These are phyloP conservation scores for Lasioglossum morio DNA, from an alignment of 2,888 invertebrate species.

Conservation along the genomic window DNA sequence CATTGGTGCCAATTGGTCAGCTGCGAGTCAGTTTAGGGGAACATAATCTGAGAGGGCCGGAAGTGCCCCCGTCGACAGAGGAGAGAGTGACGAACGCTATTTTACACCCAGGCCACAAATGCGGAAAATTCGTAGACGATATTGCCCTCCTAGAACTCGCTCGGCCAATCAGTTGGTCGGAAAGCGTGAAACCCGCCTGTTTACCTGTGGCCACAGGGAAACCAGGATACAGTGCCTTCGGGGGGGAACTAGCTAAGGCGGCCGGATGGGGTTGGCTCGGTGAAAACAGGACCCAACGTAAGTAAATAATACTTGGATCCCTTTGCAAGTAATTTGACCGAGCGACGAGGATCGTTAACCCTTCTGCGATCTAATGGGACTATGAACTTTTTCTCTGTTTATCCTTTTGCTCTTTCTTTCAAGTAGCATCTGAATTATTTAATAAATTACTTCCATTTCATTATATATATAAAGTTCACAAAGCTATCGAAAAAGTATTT, in stretches of 20 bases:
- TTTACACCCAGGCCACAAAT: conserved; percentile 91
- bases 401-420: too few species aligned
- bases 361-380: neutral
- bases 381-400: neutral
- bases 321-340: conserved; percentile 26
- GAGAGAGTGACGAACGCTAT: conserved; percentile 86
- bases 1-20: conserved; percentile 88
- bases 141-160: conserved; percentile 91
- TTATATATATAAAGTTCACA: too few species aligned
- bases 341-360: conserved; percentile 4
- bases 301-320: conserved; percentile 64
- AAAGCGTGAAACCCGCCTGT: conserved; percentile 91
- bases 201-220: conserved; percentile 87
- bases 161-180: conserved; percentile 89
- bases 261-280: conserved; percentile 95
- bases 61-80: conserved; percentile 85
- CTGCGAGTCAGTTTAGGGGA: conserved; percentile 90
- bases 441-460: too few species aligned
- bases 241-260: conserved; percentile 88
- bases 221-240: conserved; percentile 85
- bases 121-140: conserved; percentile 88
- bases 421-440: too few species aligned
- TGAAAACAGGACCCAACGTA: conserved; percentile 89
- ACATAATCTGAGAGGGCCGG: conserved; percentile 88
- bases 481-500: too few species aligned